These are phyloP conservation scores for Enchytraeus crypticus DNA, from an alignment of 2,888 invertebrate genomes.

Conservation along the genomic window DNA sequence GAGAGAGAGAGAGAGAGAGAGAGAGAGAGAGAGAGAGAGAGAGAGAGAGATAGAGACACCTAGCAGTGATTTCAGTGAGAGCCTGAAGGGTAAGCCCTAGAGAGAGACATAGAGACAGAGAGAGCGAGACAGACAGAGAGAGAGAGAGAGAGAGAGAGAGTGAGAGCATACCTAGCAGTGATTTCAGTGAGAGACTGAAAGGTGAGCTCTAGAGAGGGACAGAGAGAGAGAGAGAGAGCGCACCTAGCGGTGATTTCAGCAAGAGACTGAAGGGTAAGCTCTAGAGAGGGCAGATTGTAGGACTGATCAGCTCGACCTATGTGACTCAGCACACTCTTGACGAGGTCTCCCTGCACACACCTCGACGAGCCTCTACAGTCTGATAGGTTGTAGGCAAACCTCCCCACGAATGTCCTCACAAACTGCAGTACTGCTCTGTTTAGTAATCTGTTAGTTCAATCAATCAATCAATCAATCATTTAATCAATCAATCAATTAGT, in stretches of 20 bases:
- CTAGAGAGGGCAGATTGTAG: slow-evolving; percentile 45
- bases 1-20: too few relatives aligned
- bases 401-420: slow-evolving; percentile 28
- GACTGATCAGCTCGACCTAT: slow-evolving; percentile 44
- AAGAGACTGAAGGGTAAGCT: slow-evolving; percentile 40
- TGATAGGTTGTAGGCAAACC: slow-evolving; percentile 33
- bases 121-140: too few relatives aligned
- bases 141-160: too few relatives aligned
- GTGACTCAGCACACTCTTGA: slow-evolving; percentile 32
- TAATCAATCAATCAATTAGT: too few relatives aligned
- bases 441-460: slow-evolving; percentile 32
- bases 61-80: slow-evolving; percentile 44
- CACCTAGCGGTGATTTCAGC: slow-evolving; percentile 46
- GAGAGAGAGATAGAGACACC: too few relatives aligned
- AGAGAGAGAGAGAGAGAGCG: too few relatives aligned
- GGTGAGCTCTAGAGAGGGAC: too few relatives aligned
- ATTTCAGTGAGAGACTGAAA: too few relatives aligned
- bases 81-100: slow-evolving; percentile 41
- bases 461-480: background rate
- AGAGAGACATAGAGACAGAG: too few relatives aligned
- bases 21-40: too few relatives aligned
- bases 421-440: slow-evolving; percentile 39
- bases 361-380: slow-evolving; percentile 4
- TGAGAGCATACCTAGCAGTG: slow-evolving; percentile 46
- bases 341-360: slow-evolving; percentile 35